Base-by-base conservation (phyloP, 2,888 invertebrate species). In the Sylvicola cinctus region DNA sequence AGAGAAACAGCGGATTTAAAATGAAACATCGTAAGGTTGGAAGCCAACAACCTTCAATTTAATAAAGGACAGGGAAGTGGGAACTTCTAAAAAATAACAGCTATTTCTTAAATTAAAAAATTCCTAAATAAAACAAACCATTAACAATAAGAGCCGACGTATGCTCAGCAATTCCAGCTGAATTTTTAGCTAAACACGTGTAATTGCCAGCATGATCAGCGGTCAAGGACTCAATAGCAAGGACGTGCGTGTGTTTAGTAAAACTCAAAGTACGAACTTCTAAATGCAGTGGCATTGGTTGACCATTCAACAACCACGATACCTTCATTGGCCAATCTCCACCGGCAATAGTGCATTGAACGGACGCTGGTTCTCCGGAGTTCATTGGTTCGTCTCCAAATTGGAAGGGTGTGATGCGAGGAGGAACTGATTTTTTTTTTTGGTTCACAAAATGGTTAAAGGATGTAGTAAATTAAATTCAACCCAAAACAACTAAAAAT, bases 311-410 rank as follows among this genome's bases (percentile, higher is more conserved):
- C 37, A 62, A 58, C 74, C 74, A 75, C 37, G 60, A 61, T 27
- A 75, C 65, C 45, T 63, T 64, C 34, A 75, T 61, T 29, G 74
- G 75, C 38, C 65, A 58, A 52, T 75, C 74, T 16, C 76, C 73
- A 44, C 67, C 65, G 40, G 65, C 50, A 37, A 71, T 65, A 31
- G 66, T 65, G 46, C 72, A 72, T 33, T 66, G 66, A 35, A 69
- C 61, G 16, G 65, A 63, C 27, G 65, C 63, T 33, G 66, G 62
- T 47, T 71, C 68, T 35, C 69, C 71, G 28, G 66, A 65, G 46
- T 69, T 66, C 33, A 69, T 51, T 2, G 68, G 64, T 41, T 65
- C 66, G 41, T 66, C 65, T 35, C 70, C 71, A 28, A 35, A 31
- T 31, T 28, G 29, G 17, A 17, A 28, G 13, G 12, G 16, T 33